Evolutionary conservation across 2,797 vertebrate species (phyloP), one percentile per base, ranked within the genome.

Genomic region (Carduelis carduelis): DNA sequence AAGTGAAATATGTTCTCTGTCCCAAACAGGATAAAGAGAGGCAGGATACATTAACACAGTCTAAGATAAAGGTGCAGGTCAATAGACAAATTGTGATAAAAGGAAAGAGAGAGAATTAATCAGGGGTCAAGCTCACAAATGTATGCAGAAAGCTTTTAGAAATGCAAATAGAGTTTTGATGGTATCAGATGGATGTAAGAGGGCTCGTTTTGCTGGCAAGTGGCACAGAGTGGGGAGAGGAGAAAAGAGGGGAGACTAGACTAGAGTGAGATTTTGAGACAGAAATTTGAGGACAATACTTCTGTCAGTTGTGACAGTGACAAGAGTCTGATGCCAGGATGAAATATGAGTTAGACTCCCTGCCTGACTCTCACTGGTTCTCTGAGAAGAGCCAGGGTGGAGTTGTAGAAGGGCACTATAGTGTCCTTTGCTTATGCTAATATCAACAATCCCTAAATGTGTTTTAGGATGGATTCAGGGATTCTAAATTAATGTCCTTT

Each of bases 401-500:
- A 64, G 34, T 9, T 50, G 41, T 28, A n/a, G 30, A 80, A 71
- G 13, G 3, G 18, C 5, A 60, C 8, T 30, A 4, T 37, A 28
- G 2, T 39, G 8, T 41, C 43, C 41, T 66, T 63, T n/a, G n/a
- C 22, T 78, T 39, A 68, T 2, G 10, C 6, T 49, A 27, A 4
- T n/a, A 30, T 49, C n/a, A 71, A 5, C n/a, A 46, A 39, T 44
- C 8, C 27, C 70, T 0, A 0, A 28, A 46, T 34, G 30, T 39
- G 27, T 55, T 91, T 85, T 57, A 75, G 41, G 11, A 61, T 17
- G 20, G 43, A 69, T 91, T 83, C 47, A 65, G 14, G 20, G 39
- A 16, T 52, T 60, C 46, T 74, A 47, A 70, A 35, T 35, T 65
- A 50, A 15, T 12, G 9, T 49, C 46, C n/a, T 81, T 37, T 14